phyloP scores from a whole-genome alignment of 2,888 invertebrate genomes.

The Athripsodes cinereus region DNA sequence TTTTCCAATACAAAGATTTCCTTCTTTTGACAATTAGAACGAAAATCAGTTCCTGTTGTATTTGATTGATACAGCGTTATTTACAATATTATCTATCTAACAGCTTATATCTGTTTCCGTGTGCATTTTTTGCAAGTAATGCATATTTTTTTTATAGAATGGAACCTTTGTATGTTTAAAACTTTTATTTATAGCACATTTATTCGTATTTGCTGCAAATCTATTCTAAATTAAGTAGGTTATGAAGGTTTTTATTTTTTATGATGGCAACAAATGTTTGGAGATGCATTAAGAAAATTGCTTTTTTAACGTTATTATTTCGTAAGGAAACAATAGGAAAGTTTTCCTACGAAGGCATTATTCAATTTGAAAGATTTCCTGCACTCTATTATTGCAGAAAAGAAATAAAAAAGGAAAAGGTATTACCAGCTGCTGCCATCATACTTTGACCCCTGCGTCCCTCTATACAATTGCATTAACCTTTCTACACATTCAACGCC shows the following conservation, averaged over 20 bases:
- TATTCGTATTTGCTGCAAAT: too few relatives aligned
- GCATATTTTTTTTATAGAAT: too few relatives aligned
- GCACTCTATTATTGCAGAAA: not conserved
- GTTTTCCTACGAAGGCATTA: not conserved
- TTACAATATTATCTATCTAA: too few relatives aligned
- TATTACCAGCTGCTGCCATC: not conserved
- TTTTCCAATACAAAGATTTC: too few relatives aligned
- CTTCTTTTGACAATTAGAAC: too few relatives aligned
- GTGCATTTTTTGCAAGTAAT: too few relatives aligned
- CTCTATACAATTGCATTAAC: not conserved
- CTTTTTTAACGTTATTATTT: constrained; percentile 23
- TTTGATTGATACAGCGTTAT: too few relatives aligned
- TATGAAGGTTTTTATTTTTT: not conserved
- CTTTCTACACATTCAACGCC: not conserved
- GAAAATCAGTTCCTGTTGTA: too few relatives aligned
- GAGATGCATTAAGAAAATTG: constrained; percentile 23
- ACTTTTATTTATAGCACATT: too few relatives aligned
- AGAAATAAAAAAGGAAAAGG: not conserved
- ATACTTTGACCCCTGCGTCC: not conserved
- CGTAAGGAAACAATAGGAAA: constrained; percentile 2
- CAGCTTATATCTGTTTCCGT: too few relatives aligned
- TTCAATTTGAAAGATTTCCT: not conserved
- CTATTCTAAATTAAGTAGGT: too few relatives aligned
- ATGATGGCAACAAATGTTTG: not conserved
- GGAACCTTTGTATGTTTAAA: too few relatives aligned